Evolutionary conservation across 64 coral and sea anemone species (phyloP).

Genomic region (Stichodactyla mertensii): DNA sequence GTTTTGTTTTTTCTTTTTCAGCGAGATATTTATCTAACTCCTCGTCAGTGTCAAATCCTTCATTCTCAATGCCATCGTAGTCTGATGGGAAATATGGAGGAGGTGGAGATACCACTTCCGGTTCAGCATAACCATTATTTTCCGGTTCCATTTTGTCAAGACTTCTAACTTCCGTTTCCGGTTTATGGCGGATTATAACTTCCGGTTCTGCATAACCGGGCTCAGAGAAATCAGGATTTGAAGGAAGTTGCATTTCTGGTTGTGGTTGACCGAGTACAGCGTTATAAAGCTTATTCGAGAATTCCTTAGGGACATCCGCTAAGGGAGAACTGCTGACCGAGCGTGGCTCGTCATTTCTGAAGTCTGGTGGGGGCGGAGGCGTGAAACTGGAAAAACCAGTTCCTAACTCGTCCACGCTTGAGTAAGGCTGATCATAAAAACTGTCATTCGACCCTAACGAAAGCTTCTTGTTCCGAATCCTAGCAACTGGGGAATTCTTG

Average conservation of each 20-base stretch:
- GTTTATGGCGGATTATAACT: neutral
- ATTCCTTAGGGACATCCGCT: conserved; percentile 32
- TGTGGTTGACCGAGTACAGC: neutral
- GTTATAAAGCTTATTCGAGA: conserved; percentile 69
- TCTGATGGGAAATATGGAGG: conserved; percentile 13
- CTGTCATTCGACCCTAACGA: conserved; percentile 60
- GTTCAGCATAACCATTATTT: neutral
- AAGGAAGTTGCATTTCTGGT: neutral
- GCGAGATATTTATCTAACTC: conserved; percentile 26
- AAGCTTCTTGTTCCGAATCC: conserved; percentile 39
- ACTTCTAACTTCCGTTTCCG: neutral
- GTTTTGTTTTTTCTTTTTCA: neutral
- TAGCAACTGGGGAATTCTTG: conserved; percentile 33
- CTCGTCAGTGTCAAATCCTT: conserved; percentile 42
- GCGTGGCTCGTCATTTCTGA: conserved; percentile 13
- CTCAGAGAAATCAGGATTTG: neutral
- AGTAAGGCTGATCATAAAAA: conserved; percentile 66
- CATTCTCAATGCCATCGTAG: conserved; percentile 29
- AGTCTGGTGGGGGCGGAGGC: conserved; percentile 53
- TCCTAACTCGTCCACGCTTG: conserved; percentile 71
- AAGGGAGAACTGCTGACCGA: neutral
- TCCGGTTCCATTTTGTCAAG: neutral
- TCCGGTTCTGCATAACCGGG: conserved; percentile 36
- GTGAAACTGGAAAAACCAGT: conserved; percentile 74
- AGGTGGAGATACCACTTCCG: conserved; percentile 3